A percentile compares a stretch with the other conserved stretches of the same genome.
These are phyloP conservation scores for Sarcophaga peregrina DNA, from an alignment of 1,140 invertebrate genomes.

Conservation along the genomic window DNA sequence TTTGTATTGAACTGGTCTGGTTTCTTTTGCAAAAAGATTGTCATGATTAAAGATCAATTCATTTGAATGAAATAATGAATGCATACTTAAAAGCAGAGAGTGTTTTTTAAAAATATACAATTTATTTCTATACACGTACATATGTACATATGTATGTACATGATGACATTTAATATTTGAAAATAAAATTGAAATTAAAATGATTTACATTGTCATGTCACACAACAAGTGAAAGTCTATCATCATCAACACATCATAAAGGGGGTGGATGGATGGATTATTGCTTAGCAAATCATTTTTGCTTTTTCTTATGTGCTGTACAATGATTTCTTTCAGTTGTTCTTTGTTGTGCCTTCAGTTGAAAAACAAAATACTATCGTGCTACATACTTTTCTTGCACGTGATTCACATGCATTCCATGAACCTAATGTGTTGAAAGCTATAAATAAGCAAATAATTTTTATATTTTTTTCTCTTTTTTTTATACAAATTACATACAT, in stretches of 20 bases:
- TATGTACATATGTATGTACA: background rate
- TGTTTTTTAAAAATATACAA: too few species aligned
- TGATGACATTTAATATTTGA: background rate
- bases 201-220: background rate
- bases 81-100: too few species aligned
- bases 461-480: background rate
- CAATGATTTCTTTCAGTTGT: background rate
- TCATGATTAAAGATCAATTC: background rate
- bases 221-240: slow-evolving; percentile 2
- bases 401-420: background rate
- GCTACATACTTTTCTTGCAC: background rate
- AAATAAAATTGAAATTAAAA: background rate
- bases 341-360: background rate
- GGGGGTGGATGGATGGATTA: too few species aligned
- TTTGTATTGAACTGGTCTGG: slow-evolving; percentile 2
- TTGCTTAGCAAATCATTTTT: background rate
- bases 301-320: background rate
- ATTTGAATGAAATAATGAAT: too few species aligned
- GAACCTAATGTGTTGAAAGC: background rate
- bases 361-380: background rate
- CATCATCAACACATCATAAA: background rate
- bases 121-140: too few species aligned
- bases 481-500: too few species aligned
- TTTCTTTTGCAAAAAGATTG: background rate
- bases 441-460: background rate